Evolutionary conservation across 1,140 invertebrate species (phyloP), one percentile per base, ranked within the genome.

Genomic region (Sycophila sp.): DNA sequence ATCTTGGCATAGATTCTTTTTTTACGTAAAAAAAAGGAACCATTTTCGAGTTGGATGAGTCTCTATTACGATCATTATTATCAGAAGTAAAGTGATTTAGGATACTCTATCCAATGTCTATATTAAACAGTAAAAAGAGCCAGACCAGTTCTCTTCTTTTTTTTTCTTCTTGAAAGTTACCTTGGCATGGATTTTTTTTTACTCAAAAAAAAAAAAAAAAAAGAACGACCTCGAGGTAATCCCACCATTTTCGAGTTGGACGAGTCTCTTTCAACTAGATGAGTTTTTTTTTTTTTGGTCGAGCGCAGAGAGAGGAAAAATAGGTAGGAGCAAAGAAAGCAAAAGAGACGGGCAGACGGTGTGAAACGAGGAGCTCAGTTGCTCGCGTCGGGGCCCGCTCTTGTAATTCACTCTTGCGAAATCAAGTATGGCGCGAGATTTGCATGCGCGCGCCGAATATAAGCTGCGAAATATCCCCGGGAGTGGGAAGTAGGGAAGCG

Each of bases 401-500:
- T 49, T 67, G 64, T 75, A 78, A 76, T 74, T 76, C 79, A 81
- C 75, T 76, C 78, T 78, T 69, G 80, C 78, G 82, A 83, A 84
- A 83, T 83, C 82, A 84, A 84, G 80, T 83, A 81, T 78, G 78
- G 78, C 26, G 34, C 49, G 76, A 83, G 81, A 84, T 84, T 84
- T 84, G 80, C 82, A 84, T 84, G 79, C 76, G 78, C 76, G 78
- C 83, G 82, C 80, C 76, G 79, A 83, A 82, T 82, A 82, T 81
- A 78, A 81, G 79, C 78, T 74, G 74, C 72, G 74, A 76, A 80
- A 83, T 83, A 83, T 82, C 76, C 79, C 75, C 63, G 30, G 42
- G 56, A 73, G 70, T 73, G 75, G 74, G 76, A 69, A 77, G n/a
- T n/a, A n/a, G n/a, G n/a, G n/a, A n/a, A n/a, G n/a, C n/a, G n/a